A percentile compares a stretch with the other conserved stretches of the same genome.
Evolutionary conservation across 2,113 vertebrate species (phyloP).

Genomic region (Eublepharis macularius): DNA sequence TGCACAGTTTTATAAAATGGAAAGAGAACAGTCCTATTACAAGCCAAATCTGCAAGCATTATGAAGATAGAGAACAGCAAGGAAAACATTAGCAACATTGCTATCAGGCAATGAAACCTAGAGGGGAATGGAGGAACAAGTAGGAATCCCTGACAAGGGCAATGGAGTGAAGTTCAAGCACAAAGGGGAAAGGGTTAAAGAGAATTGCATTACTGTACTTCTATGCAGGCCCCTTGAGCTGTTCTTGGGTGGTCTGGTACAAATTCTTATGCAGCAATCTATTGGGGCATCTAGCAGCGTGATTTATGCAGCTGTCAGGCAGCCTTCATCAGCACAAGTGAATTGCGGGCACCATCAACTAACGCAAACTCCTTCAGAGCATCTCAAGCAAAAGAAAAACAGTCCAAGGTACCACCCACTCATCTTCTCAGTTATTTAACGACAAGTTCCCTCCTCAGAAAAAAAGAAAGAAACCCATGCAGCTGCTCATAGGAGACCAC

Average conservation of each 20-base stretch:
- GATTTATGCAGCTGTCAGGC: conserved; percentile 86
- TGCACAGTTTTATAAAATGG: neutral
- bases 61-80: neutral
- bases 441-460: conserved; percentile 72
- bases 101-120: conserved; percentile 7
- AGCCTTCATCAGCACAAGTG: conserved; percentile 80
- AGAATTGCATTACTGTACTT: conserved; percentile 79
- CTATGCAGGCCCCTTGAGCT: conserved; percentile 57
- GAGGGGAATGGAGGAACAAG: neutral
- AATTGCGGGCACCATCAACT: conserved; percentile 75
- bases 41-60: conserved; percentile 14
- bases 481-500: conserved; percentile 70
- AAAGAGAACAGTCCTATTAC: neutral
- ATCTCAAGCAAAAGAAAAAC: conserved; percentile 79
- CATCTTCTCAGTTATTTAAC: conserved; percentile 75
- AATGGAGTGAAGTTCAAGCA: conserved; percentile 32
- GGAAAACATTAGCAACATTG: conserved; percentile 12
- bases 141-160: conserved; percentile 26
- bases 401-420: conserved; percentile 79
- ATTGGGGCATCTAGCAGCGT: conserved; percentile 75
- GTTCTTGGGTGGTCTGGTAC: conserved; percentile 80
- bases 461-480: conserved; percentile 57
- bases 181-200: conserved; percentile 71
- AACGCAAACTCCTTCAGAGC: conserved; percentile 67
- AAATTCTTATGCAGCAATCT: conserved; percentile 75